These are phyloP conservation scores for Nematolebias whitei DNA, from an alignment of 2,113 vertebrate species.

Conservation along the genomic window DNA sequence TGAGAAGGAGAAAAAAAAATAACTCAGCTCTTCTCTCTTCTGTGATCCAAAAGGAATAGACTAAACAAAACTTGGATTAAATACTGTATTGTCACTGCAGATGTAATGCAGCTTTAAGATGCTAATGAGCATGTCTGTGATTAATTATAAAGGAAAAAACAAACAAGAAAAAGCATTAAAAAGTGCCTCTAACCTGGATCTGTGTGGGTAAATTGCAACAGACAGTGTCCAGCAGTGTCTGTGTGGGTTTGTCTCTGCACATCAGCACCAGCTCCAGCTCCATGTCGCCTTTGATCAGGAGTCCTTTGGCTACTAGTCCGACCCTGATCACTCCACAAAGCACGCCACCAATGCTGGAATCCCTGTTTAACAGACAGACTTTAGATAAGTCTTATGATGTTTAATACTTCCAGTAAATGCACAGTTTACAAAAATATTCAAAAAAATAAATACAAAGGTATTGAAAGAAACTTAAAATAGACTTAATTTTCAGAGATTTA, in stretches of 20 bases:
- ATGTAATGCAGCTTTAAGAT: neutral
- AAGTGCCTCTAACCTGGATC: slow-evolving; percentile 77
- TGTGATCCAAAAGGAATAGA: no score
- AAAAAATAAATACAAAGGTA: neutral
- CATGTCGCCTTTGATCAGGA: slow-evolving; percentile 98
- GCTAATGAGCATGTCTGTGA: no score
- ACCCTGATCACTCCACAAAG: slow-evolving; percentile 98
- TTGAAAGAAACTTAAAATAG: neutral
- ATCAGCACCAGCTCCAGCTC: slow-evolving; percentile 97
- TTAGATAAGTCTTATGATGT: neutral
- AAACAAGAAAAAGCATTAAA: slow-evolving; percentile 6
- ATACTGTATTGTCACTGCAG: neutral
- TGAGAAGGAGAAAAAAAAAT: neutral
- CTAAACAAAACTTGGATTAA: no score
- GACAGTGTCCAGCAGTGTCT: slow-evolving; percentile 89
- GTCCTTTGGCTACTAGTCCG: slow-evolving; percentile 96
- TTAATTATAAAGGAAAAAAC: slow-evolving; percentile 1
- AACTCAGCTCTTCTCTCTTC: neutral
- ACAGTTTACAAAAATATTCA: neutral
- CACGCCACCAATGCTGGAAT: slow-evolving; percentile 86
- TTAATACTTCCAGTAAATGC: neutral
- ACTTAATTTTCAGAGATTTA: no score
- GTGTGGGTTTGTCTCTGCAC: slow-evolving; percentile 97
- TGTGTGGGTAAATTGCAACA: slow-evolving; percentile 93
- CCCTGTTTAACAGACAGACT: slow-evolving; percentile 75